These are phyloP conservation scores for Ips typographus DNA, from an alignment of 1,140 invertebrate species.

Conservation along the genomic window DNA sequence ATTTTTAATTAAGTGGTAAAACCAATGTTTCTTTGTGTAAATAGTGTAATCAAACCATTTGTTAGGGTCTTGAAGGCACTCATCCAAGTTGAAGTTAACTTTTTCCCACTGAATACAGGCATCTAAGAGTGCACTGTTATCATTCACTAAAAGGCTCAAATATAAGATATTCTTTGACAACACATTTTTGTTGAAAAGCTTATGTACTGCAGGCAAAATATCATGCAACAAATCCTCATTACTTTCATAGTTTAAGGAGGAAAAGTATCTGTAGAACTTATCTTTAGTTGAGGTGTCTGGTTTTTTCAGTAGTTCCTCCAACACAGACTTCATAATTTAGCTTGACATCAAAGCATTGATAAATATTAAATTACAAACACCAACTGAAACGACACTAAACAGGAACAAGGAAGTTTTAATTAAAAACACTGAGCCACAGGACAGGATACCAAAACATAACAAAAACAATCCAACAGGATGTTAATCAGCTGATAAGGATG, in stretches of 20 bases:
- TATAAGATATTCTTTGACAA: constrained; percentile 44
- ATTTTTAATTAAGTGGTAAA: constrained; percentile 41
- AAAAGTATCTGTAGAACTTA: constrained; percentile 24
- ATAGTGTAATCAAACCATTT: constrained; percentile 45
- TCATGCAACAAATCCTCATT: constrained; percentile 3
- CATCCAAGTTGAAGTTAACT: constrained; percentile 33
- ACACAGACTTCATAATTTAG: too few species aligned
- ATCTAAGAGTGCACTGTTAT: constrained; percentile 40
- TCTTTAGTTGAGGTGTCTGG: not conserved
- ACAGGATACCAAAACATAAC: too few species aligned
- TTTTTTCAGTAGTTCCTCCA: too few species aligned
- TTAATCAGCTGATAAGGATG: too few species aligned
- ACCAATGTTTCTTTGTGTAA: constrained; percentile 47
- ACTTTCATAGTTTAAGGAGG: not conserved
- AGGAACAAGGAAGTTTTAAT: too few species aligned
- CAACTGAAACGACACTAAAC: too few species aligned
- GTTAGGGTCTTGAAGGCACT: constrained; percentile 26
- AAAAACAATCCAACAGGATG: too few species aligned
- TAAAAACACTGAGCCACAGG: too few species aligned
- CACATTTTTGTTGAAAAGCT: constrained; percentile 20
- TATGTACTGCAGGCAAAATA: constrained; percentile 13
- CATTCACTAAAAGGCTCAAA: constrained; percentile 40
- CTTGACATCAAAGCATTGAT: too few species aligned
- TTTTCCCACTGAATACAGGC: constrained; percentile 42
- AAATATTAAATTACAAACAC: too few species aligned